Percentiles rank a stretch among this genome's conserved stretches.
Conservation (phyloP, 2,113 vertebrate genomes). For the Nesogale talazaci region DNA sequence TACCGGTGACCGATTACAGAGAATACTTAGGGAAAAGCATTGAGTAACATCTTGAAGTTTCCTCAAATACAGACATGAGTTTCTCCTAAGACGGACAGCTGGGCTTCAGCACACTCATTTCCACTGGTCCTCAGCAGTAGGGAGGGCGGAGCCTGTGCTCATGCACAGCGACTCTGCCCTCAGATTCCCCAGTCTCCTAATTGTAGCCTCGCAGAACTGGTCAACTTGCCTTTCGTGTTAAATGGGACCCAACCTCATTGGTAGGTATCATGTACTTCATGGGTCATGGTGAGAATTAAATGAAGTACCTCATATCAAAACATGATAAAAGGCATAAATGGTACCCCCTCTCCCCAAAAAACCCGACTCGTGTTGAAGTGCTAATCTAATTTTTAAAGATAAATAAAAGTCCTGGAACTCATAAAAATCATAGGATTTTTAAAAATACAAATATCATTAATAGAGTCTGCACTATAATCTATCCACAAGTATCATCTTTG, state of each 20-base stretch:
- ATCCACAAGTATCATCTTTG: constrained; percentile 73
- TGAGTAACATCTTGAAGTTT: not conserved
- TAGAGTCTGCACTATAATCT: constrained; percentile 64
- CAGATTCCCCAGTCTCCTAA: not conserved
- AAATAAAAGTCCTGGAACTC: constrained; percentile 57
- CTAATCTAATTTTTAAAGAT: constrained; percentile 55
- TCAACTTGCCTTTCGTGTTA: not conserved
- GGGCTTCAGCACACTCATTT: not conserved
- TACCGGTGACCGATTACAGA: not conserved
- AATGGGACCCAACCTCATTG: not conserved
- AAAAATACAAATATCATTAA: constrained; percentile 63
- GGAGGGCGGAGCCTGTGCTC: not conserved
- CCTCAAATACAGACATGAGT: too few species aligned
- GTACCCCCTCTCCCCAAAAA: too few species aligned
- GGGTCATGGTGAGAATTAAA: not conserved
- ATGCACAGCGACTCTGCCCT: not conserved
- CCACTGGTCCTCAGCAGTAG: constrained; percentile 25
- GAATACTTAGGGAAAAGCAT: not conserved
- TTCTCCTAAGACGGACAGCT: not conserved
- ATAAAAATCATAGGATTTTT: constrained; percentile 66
- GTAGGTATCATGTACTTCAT: not conserved
- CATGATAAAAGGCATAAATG: not conserved
- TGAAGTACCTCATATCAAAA: not conserved
- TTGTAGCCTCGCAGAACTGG: not conserved
- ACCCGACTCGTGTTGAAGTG: not conserved